phyloP scores from a whole-genome alignment of 53 echinoderm and acorn worm genomes.

The Paracentrotus lividus region DNA sequence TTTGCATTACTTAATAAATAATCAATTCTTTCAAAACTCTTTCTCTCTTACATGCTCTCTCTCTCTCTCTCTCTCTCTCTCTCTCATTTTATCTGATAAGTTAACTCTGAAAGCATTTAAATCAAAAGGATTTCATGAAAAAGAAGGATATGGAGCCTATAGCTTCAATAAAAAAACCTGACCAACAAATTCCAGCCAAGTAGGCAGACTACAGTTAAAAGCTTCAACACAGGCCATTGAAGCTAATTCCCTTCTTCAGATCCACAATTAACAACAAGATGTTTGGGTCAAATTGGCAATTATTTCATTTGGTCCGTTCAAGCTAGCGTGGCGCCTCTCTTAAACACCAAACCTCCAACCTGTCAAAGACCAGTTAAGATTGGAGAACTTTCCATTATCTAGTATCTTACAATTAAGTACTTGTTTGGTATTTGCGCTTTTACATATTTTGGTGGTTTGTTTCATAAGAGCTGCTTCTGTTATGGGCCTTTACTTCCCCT shows the following conservation, averaged over 20 bases:
- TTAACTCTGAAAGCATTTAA: no score
- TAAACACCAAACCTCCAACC: background rate
- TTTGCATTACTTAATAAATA: no score
- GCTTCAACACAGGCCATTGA: background rate
- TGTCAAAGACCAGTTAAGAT: background rate
- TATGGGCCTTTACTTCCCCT: background rate
- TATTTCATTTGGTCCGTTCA: constrained; percentile 7
- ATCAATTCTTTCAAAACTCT: no score
- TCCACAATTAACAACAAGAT: background rate
- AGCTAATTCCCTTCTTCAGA: background rate
- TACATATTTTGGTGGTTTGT: background rate
- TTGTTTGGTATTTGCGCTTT: background rate
- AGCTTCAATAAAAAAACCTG: background rate
- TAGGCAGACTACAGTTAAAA: background rate
- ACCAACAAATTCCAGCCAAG: background rate
- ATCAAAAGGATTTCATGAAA: no score
- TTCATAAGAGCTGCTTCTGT: no score
- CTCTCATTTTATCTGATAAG: no score
- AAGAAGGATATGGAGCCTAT: background rate
- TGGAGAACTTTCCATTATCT: background rate
- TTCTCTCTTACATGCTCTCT: no score
- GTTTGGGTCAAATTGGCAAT: constrained; percentile 16
- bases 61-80: no score
- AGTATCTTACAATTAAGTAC: background rate
- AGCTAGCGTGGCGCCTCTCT: background rate